Evolutionary conservation across 1,140 invertebrate species (phyloP).

Genomic region (Planococcus citri): DNA sequence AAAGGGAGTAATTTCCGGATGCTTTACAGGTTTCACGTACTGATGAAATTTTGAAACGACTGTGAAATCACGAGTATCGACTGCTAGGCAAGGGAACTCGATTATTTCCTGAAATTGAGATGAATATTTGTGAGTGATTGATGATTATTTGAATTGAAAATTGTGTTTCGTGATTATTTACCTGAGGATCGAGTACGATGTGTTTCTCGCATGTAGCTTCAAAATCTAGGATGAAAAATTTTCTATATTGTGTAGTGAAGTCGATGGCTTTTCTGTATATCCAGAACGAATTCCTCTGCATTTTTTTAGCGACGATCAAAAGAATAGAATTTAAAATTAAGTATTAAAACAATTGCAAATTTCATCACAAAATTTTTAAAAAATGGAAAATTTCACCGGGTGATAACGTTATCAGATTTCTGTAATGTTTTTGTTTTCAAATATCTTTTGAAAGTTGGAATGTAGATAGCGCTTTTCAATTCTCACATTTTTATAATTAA

Average conservation of each 20-base stretch:
- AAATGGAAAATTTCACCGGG: too few relatives aligned
- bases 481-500: too few relatives aligned
- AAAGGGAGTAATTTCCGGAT: slow-evolving; percentile 38
- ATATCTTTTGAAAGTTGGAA: too few relatives aligned
- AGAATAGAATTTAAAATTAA: too few relatives aligned
- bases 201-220: slow-evolving; percentile 11
- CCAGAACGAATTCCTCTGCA: not conserved
- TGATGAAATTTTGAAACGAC: slow-evolving; percentile 44
- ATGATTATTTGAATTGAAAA: too few relatives aligned
- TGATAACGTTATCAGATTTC: too few relatives aligned
- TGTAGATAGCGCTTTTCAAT: too few relatives aligned
- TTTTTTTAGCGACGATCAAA: not conserved
- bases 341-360: too few relatives aligned
- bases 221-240: not conserved
- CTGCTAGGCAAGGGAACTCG: slow-evolving; percentile 48
- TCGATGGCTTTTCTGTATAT: not conserved
- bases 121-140: too few relatives aligned
- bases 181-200: not conserved
- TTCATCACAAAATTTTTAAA: too few relatives aligned
- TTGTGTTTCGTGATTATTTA: not conserved
- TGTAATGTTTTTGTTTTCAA: too few relatives aligned
- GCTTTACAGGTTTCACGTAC: slow-evolving; percentile 43
- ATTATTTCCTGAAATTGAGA: slow-evolving; percentile 46
- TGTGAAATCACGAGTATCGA: slow-evolving; percentile 39
- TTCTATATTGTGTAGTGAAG: not conserved